phyloP scores from a whole-genome alignment of 2,113 vertebrate genomes.

The Aspiorhynchus laticeps region DNA sequence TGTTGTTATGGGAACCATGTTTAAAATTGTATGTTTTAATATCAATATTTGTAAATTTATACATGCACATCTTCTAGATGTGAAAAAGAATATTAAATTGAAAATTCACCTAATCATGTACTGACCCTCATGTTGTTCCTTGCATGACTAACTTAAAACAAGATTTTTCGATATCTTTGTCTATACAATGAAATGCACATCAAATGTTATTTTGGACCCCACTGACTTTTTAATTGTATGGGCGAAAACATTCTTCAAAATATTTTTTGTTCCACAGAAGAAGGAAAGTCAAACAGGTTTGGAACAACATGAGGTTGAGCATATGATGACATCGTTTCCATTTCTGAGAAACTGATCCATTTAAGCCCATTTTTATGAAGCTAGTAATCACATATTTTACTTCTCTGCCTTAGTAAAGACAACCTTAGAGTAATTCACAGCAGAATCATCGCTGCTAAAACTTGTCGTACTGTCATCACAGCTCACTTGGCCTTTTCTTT shows the following conservation, averaged over 20 bases:
- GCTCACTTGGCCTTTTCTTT: background rate
- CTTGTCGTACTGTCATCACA: background rate
- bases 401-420: constrained; percentile 34
- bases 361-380: background rate
- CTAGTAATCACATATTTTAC: background rate
- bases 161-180: background rate
- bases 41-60: background rate
- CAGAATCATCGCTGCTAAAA: background rate
- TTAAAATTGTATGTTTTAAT: background rate
- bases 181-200: background rate
- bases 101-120: background rate
- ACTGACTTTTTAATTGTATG: background rate
- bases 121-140: background rate
- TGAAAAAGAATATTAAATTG: background rate
- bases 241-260: background rate
- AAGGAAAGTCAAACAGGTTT: background rate
- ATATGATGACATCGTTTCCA: background rate
- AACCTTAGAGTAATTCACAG: constrained; percentile 43
- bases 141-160: background rate
- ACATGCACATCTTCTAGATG: background rate
- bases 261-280: no score
- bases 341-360: background rate
- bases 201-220: background rate
- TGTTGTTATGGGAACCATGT: background rate
- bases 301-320: background rate